Evolutionary conservation across 2,113 vertebrate genomes (phyloP).

Genomic region (Xiphophorus maculatus): DNA sequence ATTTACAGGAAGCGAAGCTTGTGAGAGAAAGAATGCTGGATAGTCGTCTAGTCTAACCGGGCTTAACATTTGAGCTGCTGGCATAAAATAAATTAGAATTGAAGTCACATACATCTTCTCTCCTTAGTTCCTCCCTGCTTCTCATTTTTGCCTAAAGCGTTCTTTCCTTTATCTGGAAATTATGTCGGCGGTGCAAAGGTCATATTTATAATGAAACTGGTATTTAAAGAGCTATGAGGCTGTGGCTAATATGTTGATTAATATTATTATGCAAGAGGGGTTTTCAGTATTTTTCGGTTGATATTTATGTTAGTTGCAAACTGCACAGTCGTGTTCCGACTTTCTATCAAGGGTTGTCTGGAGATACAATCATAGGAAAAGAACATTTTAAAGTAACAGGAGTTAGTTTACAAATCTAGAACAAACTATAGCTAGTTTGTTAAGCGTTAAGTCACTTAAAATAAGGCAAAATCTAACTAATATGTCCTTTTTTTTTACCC

Average conservation of each 20-base stretch:
- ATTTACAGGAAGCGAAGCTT: neutral
- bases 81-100: conserved; percentile 23
- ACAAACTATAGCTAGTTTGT: too few species aligned
- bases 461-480: too few species aligned
- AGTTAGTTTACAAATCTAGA: too few species aligned
- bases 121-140: conserved; percentile 14
- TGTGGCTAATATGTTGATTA: conserved; percentile 35
- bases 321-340: neutral
- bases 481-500: too few species aligned
- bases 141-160: conserved; percentile 14
- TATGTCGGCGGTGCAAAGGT: conserved; percentile 42
- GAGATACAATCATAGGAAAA: neutral
- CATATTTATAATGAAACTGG: conserved; percentile 46
- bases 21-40: neutral
- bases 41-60: neutral
- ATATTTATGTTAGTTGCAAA: neutral
- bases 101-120: conserved; percentile 12
- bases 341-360: conserved; percentile 6
- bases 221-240: conserved; percentile 33
- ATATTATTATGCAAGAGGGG: conserved; percentile 1
- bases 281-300: neutral
- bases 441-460: too few species aligned
- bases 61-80: neutral
- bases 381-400: too few species aligned
- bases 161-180: conserved; percentile 36